Base-by-base conservation (phyloP, 1,140 invertebrate species). In the Aphelinus certus region DNA sequence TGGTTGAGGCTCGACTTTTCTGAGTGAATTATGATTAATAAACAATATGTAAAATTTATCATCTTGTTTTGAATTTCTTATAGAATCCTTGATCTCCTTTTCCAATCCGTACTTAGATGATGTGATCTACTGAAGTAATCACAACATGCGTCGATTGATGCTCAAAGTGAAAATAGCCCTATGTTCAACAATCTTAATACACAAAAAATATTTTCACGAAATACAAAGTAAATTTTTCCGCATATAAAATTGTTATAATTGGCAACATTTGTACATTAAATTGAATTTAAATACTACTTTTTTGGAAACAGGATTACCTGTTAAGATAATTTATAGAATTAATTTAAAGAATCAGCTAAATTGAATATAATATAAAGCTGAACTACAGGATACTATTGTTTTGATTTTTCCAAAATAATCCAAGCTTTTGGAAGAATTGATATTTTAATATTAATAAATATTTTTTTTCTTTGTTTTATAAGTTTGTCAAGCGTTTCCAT, bases 1-100 rank as follows among this genome's bases (percentile, higher is more conserved):
- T 85, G 84, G 84, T 85, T 86, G 84, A 77, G 84, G 82, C 81
- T 79, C 75, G 75, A 83, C 79, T 84, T 85, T 84, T 84, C 81
- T 80, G 80, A 85, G 77, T 84, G 83, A 83, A 85, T 73, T 84
- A 84, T 80, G 79, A 84, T 81, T 84, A 84, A 85, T 84, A 85
- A 84, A 84, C 78, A 82, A 79, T 83, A 84, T 85, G 82, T 85
- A 84, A 84, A 85, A 86, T 84, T 84, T 82, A 84, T 55, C 3
- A 46, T 42, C 1, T 62, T 45, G 4, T 71, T 63, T n/a, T 60
- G 4, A 60, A 4, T 55, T 57, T 71, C 65, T 62, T 71, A 63
- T 68, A 26, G 26, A 6, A 53, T 53, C 51, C 51, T 53, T 53
- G 51, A 53, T 4, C 0, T 53, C 51, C 51, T 73, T 69, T 56